A percentile compares a stretch with the other conserved stretches of the same genome.
These are phyloP conservation scores for Zenarchopterus dispar DNA, from an alignment of 2,797 vertebrate genomes.

Conservation along the genomic window DNA sequence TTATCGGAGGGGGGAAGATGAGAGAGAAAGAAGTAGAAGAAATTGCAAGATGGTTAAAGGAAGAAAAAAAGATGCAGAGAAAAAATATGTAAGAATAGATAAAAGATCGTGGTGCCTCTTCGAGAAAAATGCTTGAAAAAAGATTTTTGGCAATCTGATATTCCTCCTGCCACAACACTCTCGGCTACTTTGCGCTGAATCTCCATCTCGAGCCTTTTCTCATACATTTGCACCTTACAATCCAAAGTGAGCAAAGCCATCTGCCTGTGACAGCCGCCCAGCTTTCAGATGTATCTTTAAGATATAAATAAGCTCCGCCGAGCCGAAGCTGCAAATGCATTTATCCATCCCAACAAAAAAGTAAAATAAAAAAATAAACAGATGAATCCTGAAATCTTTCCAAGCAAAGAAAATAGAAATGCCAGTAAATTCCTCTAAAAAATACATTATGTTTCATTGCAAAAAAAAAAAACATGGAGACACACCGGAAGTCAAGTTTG, in stretches of 20 bases:
- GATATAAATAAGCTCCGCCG: slow-evolving; percentile 81
- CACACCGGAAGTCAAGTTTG: slow-evolving; percentile 26
- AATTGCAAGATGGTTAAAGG: slow-evolving; percentile 14
- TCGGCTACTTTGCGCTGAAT: slow-evolving; percentile 69
- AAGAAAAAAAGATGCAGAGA: slow-evolving; percentile 9
- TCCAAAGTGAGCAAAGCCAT: slow-evolving; percentile 73
- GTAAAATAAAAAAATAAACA: slow-evolving; percentile 41
- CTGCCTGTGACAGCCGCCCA: slow-evolving; percentile 66
- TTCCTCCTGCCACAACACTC: slow-evolving; percentile 75
- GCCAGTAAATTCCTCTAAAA: slow-evolving; percentile 71
- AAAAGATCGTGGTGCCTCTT: slow-evolving; percentile 49
- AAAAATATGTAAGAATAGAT: slow-evolving; percentile 16
- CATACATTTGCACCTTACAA: slow-evolving; percentile 85
- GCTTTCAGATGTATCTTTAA: slow-evolving; percentile 72
- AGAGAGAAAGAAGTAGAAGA: background rate
- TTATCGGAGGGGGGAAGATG: slow-evolving; percentile 13
- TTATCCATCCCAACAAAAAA: slow-evolving; percentile 47
- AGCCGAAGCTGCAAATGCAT: slow-evolving; percentile 78
- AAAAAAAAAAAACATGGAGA: slow-evolving; percentile 40
- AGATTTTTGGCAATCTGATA: slow-evolving; percentile 75
- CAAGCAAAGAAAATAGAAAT: slow-evolving; percentile 63
- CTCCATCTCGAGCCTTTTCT: slow-evolving; percentile 74
- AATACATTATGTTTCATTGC: slow-evolving; percentile 69
- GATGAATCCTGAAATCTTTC: slow-evolving; percentile 50
- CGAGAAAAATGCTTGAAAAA: slow-evolving; percentile 73